Evolutionary conservation across 1,140 invertebrate species (phyloP), one percentile per base, ranked within the genome.

Genomic region (Drosophila sproati): DNA sequence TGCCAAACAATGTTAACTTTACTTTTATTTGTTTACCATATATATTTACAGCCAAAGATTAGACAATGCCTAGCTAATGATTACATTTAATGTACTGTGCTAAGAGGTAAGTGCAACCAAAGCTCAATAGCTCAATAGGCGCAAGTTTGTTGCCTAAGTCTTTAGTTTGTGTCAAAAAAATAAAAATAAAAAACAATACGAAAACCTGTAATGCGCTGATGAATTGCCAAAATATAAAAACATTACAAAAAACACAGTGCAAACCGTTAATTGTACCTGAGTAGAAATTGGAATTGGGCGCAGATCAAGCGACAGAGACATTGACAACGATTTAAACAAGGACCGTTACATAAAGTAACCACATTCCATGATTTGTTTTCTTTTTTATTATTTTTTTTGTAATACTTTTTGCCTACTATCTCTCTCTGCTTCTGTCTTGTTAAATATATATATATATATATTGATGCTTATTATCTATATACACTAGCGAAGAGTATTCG

Each of bases 301-400:
- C 37, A 62, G 20, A 55, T 41, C 39, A 74, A 41, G 28, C 12
- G 20, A 29, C 31, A n/a, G 28, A 52, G 55, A 63, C 62, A 69
- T 71, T 66, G 82, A 70, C 59, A 76, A 50, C 29, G 67, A 63
- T 61, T 85, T 67, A 73, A 67, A 68, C 59, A 79, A 82, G 77
- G 77, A 87, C 83, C 83, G 83, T 87, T 87, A 83, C 80, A 88
- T 78, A 83, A 82, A 83, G 75, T 55, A 56, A 52, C 45, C 32
- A 57, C 41, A 47, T 41, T 60, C 29, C 50, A 67, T 60, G 63
- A 56, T 37, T 67, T 32, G 66, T 57, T 5, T 28, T 66, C 35
- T 32, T 73, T 57, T 5, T 28, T 66, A 35, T 56, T n/a, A 52
- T 68, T 61, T 59, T 61, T 56, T 32, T 52, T 61, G 31, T 47